phyloP scores from a whole-genome alignment of 2,888 invertebrate species.

The Napeogenes sylphis region DNA sequence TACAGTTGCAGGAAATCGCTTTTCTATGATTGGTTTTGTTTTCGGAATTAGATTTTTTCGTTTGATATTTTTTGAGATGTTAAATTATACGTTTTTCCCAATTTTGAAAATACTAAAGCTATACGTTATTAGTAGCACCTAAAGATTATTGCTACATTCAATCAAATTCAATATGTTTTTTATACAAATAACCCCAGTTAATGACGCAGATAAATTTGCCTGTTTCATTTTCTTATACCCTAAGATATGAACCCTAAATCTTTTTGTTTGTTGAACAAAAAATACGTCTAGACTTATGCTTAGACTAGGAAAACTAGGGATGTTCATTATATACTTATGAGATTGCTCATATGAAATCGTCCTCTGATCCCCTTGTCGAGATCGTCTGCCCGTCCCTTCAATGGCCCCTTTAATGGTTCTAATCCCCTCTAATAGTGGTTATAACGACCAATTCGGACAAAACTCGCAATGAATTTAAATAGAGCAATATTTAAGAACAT shows the following conservation, averaged over 20 bases:
- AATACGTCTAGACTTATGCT: slow-evolving; percentile 30
- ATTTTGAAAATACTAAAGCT: no score
- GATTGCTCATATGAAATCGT: slow-evolving; percentile 19
- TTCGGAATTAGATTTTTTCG: slow-evolving; percentile 7
- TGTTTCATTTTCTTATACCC: slow-evolving; percentile 20
- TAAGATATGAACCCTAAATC: slow-evolving; percentile 27
- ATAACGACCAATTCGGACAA: slow-evolving; percentile 30
- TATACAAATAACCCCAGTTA: background rate
- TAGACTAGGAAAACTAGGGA: slow-evolving; percentile 9
- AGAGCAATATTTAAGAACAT: slow-evolving; percentile 22
- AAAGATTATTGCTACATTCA: background rate
- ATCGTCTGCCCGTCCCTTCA: slow-evolving; percentile 22
- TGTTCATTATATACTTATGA: slow-evolving; percentile 7
- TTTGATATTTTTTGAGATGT: background rate
- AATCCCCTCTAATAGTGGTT: slow-evolving; percentile 30
- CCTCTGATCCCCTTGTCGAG: slow-evolving; percentile 20
- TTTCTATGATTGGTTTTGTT: slow-evolving; percentile 9
- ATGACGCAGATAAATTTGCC: slow-evolving; percentile 10
- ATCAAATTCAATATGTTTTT: background rate
- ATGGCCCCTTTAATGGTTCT: slow-evolving; percentile 24
- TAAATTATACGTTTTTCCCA: no score
- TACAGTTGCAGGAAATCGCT: slow-evolving; percentile 18
- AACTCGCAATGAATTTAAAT: slow-evolving; percentile 31
- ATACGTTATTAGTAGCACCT: no score
- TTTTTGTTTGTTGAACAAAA: slow-evolving; percentile 25